Base-by-base conservation (phyloP, 2,888 invertebrate species). In the Actias luna region DNA sequence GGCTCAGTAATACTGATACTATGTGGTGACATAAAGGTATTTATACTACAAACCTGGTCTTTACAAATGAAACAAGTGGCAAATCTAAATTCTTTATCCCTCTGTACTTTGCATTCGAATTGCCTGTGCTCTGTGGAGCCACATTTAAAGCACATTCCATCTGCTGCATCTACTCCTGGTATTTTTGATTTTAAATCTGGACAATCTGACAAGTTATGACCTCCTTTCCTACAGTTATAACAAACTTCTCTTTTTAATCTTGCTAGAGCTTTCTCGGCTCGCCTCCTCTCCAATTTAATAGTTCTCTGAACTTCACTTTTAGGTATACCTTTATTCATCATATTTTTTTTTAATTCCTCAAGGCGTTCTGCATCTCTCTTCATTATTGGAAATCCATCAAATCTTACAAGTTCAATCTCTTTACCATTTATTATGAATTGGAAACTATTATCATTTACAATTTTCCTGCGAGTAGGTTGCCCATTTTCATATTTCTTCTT, bases 11-110 rank as follows among this genome's bases (percentile, higher is more conserved):
- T n/a, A n/a, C n/a, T n/a, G n/a, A n/a, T 46, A 16, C 22, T 42
- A 64, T 25, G 58, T 25, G 12, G 31, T 52, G 59, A 36, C 8
- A 57, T 60, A 52, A 46, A 31, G 16, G 1, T 31, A 22, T 4
- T 14, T n/a, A 29, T 27, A 50, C 62, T 68, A 85, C 87, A 84
- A 70, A 93, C 93, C 72, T 94, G 95, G 85, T 98, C 95, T 63
- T 95, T 95, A 82, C 98, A 98, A 70, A 98, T 96, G 79, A 98
- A 98, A 84, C 98, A 98, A 62, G 94, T 95, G 0, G 98, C 98
- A 89, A 95, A 97, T 78, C 96, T 94, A 76, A 94, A 97, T 64
- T 95, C 95, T 66, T 94, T 93, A 50, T 93, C 93, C 70, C 89
- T 94, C 39, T 94, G 94, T 0, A 95, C 95, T 89, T 94, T 95